Evolutionary conservation across 2,113 vertebrate species (phyloP).

Genomic region (Oxyura jamaicensis): DNA sequence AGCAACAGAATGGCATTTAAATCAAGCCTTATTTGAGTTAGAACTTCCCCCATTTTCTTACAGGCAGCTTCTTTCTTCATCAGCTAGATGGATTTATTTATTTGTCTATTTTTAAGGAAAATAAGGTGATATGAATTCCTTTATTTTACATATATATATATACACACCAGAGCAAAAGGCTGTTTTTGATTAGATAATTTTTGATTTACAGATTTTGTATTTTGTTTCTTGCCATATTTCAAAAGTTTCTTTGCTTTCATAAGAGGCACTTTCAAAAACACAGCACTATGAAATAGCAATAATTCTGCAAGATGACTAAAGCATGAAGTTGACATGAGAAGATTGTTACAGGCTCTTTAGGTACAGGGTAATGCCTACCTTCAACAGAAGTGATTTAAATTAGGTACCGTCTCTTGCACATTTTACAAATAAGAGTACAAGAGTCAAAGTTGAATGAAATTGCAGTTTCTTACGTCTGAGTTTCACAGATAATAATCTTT

Average conservation of each 20-base stretch:
- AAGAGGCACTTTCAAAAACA: neutral
- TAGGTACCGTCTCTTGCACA: neutral
- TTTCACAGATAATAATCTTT: neutral
- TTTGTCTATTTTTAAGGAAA: neutral
- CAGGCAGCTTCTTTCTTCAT: neutral
- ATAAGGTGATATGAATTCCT: neutral
- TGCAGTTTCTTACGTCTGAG: neutral
- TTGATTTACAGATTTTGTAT: neutral
- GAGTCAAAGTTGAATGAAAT: neutral
- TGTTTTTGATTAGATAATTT: neutral
- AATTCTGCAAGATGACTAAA: neutral
- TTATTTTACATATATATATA: no score
- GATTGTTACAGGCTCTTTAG: neutral
- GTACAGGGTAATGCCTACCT: fast-evolving
- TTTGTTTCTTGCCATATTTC: neutral
- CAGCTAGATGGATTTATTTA: neutral
- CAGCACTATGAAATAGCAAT: neutral
- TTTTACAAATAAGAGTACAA: neutral
- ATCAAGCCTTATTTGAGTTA: fast-evolving
- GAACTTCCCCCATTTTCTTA: neutral
- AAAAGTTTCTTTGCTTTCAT: neutral
- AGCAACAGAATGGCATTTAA: neutral
- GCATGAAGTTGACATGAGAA: fast-evolving
- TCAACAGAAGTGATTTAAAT: neutral
- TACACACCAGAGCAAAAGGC: neutral